phyloP scores from a whole-genome alignment of 2,888 invertebrate species.

The Torymus aiolomorphi region DNA sequence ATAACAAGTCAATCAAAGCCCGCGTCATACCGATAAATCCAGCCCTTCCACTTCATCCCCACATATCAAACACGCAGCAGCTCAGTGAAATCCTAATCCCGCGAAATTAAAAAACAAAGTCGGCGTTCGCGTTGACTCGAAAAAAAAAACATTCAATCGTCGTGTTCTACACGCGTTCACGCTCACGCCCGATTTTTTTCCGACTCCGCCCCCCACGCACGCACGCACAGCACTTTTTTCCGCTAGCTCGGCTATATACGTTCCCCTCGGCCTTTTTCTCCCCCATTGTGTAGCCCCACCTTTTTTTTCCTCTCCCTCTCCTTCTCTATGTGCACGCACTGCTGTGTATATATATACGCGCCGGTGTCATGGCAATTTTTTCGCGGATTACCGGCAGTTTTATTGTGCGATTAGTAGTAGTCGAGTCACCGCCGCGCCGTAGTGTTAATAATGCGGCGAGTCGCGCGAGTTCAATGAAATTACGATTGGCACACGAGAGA shows the following conservation, averaged over 20 bases:
- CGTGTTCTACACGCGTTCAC: conserved; percentile 1
- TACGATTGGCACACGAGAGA: conserved; percentile 10
- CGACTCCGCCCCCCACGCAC: conserved; percentile 58
- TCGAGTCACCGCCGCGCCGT: conserved; percentile 47
- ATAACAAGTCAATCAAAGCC: too few species aligned
- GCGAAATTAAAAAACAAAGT: too few species aligned
- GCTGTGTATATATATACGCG: not conserved
- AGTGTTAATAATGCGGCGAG: conserved; percentile 46
- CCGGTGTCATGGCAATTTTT: conserved; percentile 22
- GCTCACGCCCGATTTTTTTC: conserved; percentile 48
- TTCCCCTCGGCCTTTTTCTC: conserved; percentile 11
- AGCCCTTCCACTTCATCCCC: too few species aligned
- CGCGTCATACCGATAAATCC: too few species aligned
- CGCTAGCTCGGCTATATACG: not conserved
- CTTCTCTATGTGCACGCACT: conserved; percentile 10
- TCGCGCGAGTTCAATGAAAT: conserved; percentile 43
- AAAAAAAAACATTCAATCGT: conserved; percentile 2
- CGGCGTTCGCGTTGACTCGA: too few species aligned
- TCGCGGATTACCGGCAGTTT: conserved; percentile 4
- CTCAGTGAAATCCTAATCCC: too few species aligned
- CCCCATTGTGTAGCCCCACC: conserved; percentile 27
- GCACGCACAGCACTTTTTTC: conserved; percentile 54
- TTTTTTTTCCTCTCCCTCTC: conserved; percentile 25
- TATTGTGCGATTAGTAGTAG: conserved; percentile 36
- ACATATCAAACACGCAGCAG: too few species aligned